Base-by-base conservation (phyloP, 1,140 invertebrate genomes). In the Mercenaria mercenaria region DNA sequence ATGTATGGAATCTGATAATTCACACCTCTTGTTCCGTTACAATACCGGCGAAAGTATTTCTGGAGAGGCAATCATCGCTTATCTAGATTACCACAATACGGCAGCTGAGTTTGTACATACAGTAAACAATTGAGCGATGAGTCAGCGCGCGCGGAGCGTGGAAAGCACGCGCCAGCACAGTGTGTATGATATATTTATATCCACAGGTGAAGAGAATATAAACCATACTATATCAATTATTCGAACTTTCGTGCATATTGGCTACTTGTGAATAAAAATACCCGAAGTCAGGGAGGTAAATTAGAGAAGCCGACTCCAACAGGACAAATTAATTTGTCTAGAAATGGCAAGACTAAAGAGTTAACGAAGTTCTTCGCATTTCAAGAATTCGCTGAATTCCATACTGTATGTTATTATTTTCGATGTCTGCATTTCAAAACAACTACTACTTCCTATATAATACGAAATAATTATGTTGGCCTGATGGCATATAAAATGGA, bases 101-200 rank as follows among this genome's bases (percentile, higher is more conserved):
- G 18, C 29, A 37, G 18, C 47, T 1, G 13, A 34, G 26, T 2
- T n/a, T 34, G 32, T 79, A 79, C 50, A 59, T 79, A 52, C 76
- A 37, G 29, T 79, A 79, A 79, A 79, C 76, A 79, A 59, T 79
- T 50, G 4, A 32, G 32, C 47, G n/a, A 79, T 79, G 76, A 79
- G 47, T 79, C 76, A 79, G 43, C 47, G 20, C 76, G 20, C 76
- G 76, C 50, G 47, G 43, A 20, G 20, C 76, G 34, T 41, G 76
- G 43, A 13, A 56, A 79, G 47, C 76, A 79, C 47, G 76, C 47
- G 76, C 50, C 76, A 79, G 50, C 76, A 50, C 76, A 34, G 6
- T 29, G 76, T 72, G 67, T 29, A 50, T 72, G 67, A 39, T 72
- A 39, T 52, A 79, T 79, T 50, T 79, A 56, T 79, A 52, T 56